phyloP scores from a whole-genome alignment of 2,113 vertebrate genomes.

The Redunca redunca region DNA sequence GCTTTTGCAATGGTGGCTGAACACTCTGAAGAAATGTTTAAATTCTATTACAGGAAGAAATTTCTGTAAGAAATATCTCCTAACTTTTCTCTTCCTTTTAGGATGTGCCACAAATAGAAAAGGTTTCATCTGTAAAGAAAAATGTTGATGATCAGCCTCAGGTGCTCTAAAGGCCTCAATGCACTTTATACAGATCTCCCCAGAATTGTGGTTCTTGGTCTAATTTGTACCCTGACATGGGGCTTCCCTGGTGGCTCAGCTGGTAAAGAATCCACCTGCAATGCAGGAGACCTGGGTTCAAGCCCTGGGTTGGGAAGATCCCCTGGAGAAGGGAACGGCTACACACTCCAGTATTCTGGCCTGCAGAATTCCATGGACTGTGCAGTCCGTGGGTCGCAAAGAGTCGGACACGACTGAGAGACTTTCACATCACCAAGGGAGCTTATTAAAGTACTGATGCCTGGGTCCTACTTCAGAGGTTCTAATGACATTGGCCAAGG shows the following conservation, averaged over 20 bases:
- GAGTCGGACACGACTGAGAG: rapidly evolving
- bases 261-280: background rate
- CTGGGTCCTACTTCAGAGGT: background rate
- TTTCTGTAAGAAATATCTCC: background rate
- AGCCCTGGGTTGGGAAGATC: background rate
- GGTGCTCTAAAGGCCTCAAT: background rate
- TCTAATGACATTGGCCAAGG: background rate
- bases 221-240: background rate
- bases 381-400: background rate
- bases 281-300: background rate
- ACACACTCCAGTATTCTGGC: background rate
- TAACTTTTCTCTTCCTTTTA: background rate
- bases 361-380: background rate
- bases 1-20: background rate
- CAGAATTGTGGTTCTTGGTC: background rate
- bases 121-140: background rate
- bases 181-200: background rate
- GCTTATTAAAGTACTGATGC: background rate
- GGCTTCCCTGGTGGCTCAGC: background rate
- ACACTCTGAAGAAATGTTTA: background rate
- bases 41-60: background rate
- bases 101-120: background rate
- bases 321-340: background rate
- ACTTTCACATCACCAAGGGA: background rate
- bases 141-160: background rate